Percentiles rank a stretch among this genome's conserved stretches.
Evolutionary conservation across 2,888 invertebrate genomes (phyloP).

Genomic region (Leptogaster cylindrica): DNA sequence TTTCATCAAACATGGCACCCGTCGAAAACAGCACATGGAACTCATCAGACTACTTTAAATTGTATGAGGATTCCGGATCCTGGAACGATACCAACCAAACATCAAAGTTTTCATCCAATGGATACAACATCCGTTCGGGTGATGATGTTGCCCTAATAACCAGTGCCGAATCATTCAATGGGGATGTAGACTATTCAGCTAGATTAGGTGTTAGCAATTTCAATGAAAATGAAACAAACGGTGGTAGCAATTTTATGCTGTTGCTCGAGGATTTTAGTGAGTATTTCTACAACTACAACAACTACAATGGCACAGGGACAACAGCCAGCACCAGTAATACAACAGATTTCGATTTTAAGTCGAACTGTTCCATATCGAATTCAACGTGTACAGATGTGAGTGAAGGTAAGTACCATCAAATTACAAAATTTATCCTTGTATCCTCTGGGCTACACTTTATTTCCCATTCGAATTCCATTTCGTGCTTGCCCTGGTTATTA

Average conservation of each 20-base stretch:
- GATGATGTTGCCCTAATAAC: conserved; percentile 19
- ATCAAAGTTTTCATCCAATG: conserved; percentile 43
- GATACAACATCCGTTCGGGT: conserved; percentile 47
- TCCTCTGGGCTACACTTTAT: no score
- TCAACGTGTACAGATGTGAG: conserved; percentile 56
- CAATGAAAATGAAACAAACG: conserved; percentile 42
- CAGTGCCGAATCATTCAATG: conserved; percentile 26
- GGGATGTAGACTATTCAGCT: conserved; percentile 34
- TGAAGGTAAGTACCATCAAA: conserved; percentile 58
- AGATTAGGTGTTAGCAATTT: conserved; percentile 26
- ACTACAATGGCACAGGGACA: conserved; percentile 56
- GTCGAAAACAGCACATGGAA: conserved; percentile 42
- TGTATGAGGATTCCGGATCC: conserved; percentile 48
- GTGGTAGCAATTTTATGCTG: conserved; percentile 66
- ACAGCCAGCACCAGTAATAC: conserved; percentile 54
- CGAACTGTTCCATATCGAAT: conserved; percentile 58
- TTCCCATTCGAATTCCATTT: no score
- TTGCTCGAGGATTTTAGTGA: conserved; percentile 80
- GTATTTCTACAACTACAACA: conserved; percentile 69
- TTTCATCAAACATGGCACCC: conserved; percentile 12
- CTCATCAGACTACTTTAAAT: conserved; percentile 50
- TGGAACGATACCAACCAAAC: conserved; percentile 48
- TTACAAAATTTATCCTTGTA: no score
- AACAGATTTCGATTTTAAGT: conserved; percentile 57
- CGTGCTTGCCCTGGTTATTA: no score